Evolutionary conservation across 2,888 invertebrate genomes (phyloP).

Genomic region (Aphidoletes aphidimyza): DNA sequence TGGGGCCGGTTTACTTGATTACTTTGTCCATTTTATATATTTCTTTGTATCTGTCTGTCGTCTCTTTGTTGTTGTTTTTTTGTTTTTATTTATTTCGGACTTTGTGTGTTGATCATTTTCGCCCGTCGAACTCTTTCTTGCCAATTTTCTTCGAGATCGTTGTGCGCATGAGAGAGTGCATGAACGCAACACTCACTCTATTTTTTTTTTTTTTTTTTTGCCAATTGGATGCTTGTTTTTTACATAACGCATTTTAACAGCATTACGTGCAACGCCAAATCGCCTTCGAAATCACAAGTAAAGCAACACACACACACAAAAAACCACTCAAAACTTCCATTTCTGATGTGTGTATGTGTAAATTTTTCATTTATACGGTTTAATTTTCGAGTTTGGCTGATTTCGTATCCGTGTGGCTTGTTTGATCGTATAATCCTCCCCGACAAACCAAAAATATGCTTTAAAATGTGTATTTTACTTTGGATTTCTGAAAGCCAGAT

Average conservation of each 20-base stretch:
- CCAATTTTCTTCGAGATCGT: not conserved
- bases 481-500: not conserved
- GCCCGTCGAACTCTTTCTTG: no score
- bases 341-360: not conserved
- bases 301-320: no score
- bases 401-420: not conserved
- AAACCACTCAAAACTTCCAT: not conserved
- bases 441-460: no score
- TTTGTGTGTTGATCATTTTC: no score
- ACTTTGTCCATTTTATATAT: not conserved
- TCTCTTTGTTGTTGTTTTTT: no score
- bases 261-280: conserved; percentile 17
- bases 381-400: not conserved
- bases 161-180: not conserved
- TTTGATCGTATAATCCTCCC: no score
- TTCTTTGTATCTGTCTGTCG: no score
- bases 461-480: no score
- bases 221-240: not conserved
- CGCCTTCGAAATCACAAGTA: not conserved
- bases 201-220: not conserved
- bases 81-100: no score
- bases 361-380: not conserved
- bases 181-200: not conserved
- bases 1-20: not conserved
- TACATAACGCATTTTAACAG: conserved; percentile 41